Evolutionary conservation across 2,888 invertebrate genomes (phyloP).

Genomic region (Lasioglossum malachurum): DNA sequence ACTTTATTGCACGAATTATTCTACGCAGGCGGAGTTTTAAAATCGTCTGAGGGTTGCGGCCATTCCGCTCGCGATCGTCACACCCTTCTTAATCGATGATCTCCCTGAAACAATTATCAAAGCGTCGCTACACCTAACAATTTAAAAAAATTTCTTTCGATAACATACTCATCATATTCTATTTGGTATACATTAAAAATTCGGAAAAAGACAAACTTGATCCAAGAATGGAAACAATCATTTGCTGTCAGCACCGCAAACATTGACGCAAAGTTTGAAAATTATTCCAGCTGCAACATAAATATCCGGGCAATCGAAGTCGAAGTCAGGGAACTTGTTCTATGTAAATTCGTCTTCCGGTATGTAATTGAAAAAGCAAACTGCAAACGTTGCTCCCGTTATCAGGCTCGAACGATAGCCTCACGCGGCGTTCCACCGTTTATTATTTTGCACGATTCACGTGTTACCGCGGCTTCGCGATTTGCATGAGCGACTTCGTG

Average conservation of each 20-base stretch:
- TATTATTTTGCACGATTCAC: slow-evolving; percentile 41
- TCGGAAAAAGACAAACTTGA: not conserved
- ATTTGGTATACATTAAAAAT: not conserved
- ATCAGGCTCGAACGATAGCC: slow-evolving; percentile 41
- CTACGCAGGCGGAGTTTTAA: slow-evolving; percentile 16
- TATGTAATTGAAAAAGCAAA: slow-evolving; percentile 65
- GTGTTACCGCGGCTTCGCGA: slow-evolving; percentile 27
- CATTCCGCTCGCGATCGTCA: not conserved
- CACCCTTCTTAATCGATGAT: not conserved
- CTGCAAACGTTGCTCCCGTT: slow-evolving; percentile 45
- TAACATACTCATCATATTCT: not conserved
- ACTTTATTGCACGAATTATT: slow-evolving; percentile 42
- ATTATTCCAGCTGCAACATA: slow-evolving; percentile 48
- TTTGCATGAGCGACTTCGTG: not conserved
- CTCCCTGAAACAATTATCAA: too few species aligned
- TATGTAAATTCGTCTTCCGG: slow-evolving; percentile 66
- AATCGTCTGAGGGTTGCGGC: slow-evolving; percentile 4
- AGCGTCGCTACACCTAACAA: not conserved
- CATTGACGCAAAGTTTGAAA: slow-evolving; percentile 21
- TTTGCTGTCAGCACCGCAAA: not conserved
- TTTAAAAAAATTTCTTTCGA: not conserved
- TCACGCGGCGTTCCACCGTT: slow-evolving; percentile 29
- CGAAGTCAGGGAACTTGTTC: slow-evolving; percentile 59
- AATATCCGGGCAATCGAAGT: slow-evolving; percentile 43
- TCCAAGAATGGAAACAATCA: not conserved